These are phyloP conservation scores for Aphis craccivora DNA, from an alignment of 1,140 invertebrate genomes.

Conservation along the genomic window DNA sequence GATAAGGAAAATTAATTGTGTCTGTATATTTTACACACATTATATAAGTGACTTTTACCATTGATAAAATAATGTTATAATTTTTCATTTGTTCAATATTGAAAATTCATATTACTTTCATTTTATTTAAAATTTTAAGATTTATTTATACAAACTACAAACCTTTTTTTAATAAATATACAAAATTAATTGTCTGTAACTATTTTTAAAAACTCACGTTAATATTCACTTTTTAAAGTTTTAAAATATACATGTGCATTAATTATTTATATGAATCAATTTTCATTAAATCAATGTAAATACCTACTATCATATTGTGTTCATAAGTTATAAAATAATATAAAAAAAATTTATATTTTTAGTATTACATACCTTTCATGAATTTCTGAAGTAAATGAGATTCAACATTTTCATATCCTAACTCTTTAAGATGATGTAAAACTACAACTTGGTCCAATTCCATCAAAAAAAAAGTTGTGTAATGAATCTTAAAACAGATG, in stretches of 20 bases:
- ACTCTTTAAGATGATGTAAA: conserved; percentile 4
- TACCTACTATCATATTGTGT: too few species aligned
- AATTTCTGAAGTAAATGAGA: conserved; percentile 34
- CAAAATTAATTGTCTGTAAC: not conserved
- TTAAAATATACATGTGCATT: not conserved
- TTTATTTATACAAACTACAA: too few species aligned
- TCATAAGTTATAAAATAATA: not conserved
- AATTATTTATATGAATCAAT: not conserved
- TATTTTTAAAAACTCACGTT: not conserved
- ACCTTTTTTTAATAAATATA: not conserved
- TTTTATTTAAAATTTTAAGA: too few species aligned
- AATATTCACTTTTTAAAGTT: not conserved
- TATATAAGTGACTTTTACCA: too few species aligned
- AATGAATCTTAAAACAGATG: not conserved
- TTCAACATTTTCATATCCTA: conserved; percentile 45
- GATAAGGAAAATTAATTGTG: too few species aligned
- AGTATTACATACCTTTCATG: conserved; percentile 37
- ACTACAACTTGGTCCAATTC: conserved; percentile 28
- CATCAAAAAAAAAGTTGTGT: conserved; percentile 24
- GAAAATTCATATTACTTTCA: too few species aligned
- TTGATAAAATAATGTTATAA: too few species aligned
- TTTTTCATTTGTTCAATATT: too few species aligned
- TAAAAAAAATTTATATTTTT: not conserved
- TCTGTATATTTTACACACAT: too few species aligned
- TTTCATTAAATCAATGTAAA: not conserved